Evolutionary conservation across 1,140 invertebrate species (phyloP), one percentile per base, ranked within the genome.

Genomic region (Neelides sp.): DNA sequence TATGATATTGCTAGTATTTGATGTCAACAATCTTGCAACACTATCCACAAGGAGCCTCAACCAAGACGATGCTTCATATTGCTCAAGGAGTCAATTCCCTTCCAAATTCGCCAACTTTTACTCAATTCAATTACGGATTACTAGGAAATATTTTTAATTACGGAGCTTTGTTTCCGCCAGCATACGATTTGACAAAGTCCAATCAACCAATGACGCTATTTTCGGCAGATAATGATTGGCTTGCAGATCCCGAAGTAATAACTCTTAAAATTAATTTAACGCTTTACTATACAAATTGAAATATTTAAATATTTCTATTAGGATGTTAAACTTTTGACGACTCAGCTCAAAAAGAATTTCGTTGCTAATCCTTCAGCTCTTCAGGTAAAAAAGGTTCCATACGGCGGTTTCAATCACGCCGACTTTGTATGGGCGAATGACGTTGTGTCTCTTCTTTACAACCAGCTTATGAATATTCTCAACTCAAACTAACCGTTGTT

Each of bases 21-120:
- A 87, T 60, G 64, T 84, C 1, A 74, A 76, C 8, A 82, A 93
- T 64, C n/a, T n/a, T n/a, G n/a, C n/a, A n/a, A n/a, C n/a, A n/a
- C n/a, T 77, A 77, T 3, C 90, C 90, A 3, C 83, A 85, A 1
- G 87, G 87, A 4, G 75, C 85, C 1, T 83, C 87, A 0, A 75
- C 78, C 0, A 78, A 78, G 62, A 88, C 88, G 60, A 63, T 90
- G 10, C 68, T 82, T 7, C 84, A 88, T 63, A 85, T 78, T 58
- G 77, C 71, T 1, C 83, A 87, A 68, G 69, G 77, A 10, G 73
- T 81, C 47, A 67, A 67, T 15, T 32, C 59, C n/a, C n/a, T n/a
- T n/a, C n/a, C n/a, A n/a, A n/a, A n/a, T n/a, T n/a, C n/a, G n/a
- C 28, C 7, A 32, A 8, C n/a, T n/a, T 32, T 32, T 32, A 7